phyloP scores from a whole-genome alignment of 2,113 vertebrate genomes.

The Paracanthobrama guichenoti region DNA sequence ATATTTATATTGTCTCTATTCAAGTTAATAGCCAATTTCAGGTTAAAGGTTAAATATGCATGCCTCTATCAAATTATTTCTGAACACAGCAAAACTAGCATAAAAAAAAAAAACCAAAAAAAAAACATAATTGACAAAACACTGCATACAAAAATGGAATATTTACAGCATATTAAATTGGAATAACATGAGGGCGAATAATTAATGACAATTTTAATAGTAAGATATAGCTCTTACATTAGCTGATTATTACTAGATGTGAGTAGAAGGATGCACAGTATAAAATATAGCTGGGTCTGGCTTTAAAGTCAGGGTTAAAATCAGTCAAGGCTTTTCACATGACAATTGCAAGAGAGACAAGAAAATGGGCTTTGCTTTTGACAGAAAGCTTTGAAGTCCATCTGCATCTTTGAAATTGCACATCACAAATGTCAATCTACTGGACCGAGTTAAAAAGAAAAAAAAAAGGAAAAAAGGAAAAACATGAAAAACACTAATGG shows the following conservation, averaged over 20 bases:
- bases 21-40: no score
- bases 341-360: constrained; percentile 16
- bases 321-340: not conserved
- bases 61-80: no score
- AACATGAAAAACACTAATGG: constrained; percentile 18
- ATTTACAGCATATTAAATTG: not conserved
- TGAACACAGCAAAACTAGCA: no score
- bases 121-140: no score
- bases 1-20: no score
- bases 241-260: constrained; percentile 4
- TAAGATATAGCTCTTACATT: not conserved
- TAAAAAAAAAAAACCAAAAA: no score
- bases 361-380: constrained; percentile 15
- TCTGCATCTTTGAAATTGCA: constrained; percentile 48
- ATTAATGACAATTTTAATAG: not conserved
- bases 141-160: not conserved
- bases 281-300: not conserved
- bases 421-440: constrained; percentile 35
- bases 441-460: not conserved
- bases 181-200: not conserved
- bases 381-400: constrained; percentile 30
- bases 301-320: not conserved
- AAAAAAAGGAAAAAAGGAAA: not conserved
- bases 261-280: not conserved
- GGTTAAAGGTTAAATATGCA: no score